Conservation (phyloP, 1,140 invertebrate genomes). For the Amphibalanus amphitrite region DNA sequence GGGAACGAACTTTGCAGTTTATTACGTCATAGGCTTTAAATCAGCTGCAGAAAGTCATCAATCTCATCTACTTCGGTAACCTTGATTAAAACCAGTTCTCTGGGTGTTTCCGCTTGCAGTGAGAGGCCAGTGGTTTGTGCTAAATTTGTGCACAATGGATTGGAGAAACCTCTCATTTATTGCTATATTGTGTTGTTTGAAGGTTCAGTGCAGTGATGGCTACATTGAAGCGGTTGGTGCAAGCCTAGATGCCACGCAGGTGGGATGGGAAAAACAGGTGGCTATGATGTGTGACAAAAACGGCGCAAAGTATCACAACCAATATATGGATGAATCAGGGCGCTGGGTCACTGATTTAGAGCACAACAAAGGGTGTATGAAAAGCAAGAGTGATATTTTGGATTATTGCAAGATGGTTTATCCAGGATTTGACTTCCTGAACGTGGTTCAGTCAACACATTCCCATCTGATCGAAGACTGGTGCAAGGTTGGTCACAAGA, state of each 20-base stretch:
- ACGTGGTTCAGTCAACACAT: slow-evolving; percentile 92
- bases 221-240: slow-evolving; percentile 3
- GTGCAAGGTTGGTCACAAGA: slow-evolving; percentile 68
- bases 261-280: slow-evolving; percentile 17
- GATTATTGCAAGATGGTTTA: slow-evolving; percentile 95
- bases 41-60: no score
- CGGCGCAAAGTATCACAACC: slow-evolving; percentile 45
- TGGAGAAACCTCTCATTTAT: neutral
- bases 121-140: no score
- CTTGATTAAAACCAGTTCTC: no score
- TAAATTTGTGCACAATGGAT: neutral
- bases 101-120: no score
- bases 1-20: no score
- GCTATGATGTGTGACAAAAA: slow-evolving; percentile 4
- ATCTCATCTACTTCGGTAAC: no score
- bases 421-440: slow-evolving; percentile 88
- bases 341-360: slow-evolving; percentile 64
- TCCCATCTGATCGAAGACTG: slow-evolving; percentile 82
- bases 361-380: slow-evolving; percentile 62
- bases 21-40: no score
- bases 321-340: slow-evolving; percentile 74
- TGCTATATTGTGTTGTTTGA: neutral
- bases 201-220: neutral
- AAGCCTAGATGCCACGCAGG: slow-evolving; percentile 4
- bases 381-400: slow-evolving; percentile 79